These are phyloP conservation scores for Campylomormyrus tamandua DNA, from an alignment of 2,113 vertebrate genomes.

Conservation along the genomic window DNA sequence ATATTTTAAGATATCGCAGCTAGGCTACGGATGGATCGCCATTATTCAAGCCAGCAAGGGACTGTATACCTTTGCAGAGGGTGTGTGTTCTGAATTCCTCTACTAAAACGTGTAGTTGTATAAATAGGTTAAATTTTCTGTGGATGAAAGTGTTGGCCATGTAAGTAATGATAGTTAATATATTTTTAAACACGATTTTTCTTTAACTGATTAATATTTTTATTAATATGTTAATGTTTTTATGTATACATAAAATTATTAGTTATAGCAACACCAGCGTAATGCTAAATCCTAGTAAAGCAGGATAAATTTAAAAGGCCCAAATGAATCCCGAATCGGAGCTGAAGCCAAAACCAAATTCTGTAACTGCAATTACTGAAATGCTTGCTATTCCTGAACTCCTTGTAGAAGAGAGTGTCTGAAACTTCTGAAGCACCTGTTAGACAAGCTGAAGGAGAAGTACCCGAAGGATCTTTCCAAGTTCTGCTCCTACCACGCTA, in stretches of 20 bases:
- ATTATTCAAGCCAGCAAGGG: not conserved
- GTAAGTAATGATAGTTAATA: not conserved
- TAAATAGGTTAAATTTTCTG: not conserved
- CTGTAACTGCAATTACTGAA: not conserved
- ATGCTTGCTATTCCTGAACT: not conserved
- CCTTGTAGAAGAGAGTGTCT: slow-evolving; percentile 69
- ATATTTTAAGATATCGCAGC: not conserved
- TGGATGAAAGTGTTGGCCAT: not conserved
- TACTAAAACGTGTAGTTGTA: not conserved
- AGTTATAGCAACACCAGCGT: not conserved
- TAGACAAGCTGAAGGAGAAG: slow-evolving; percentile 61
- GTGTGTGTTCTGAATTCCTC: not conserved
- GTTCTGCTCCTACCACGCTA: slow-evolving; percentile 73
- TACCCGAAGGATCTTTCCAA: slow-evolving; percentile 49
- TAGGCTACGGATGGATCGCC: not conserved
- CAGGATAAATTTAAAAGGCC: not conserved
- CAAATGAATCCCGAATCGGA: not conserved
- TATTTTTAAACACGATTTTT: not conserved
- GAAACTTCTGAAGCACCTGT: slow-evolving; percentile 76
- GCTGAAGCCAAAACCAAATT: not conserved
- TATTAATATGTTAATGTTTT: not conserved
- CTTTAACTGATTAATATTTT: too few species aligned
- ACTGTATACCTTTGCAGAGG: not conserved
- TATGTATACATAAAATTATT: not conserved
- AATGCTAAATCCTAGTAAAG: not conserved